phyloP scores from a whole-genome alignment of 2,113 vertebrate species.

The Myotis yumanensis region DNA sequence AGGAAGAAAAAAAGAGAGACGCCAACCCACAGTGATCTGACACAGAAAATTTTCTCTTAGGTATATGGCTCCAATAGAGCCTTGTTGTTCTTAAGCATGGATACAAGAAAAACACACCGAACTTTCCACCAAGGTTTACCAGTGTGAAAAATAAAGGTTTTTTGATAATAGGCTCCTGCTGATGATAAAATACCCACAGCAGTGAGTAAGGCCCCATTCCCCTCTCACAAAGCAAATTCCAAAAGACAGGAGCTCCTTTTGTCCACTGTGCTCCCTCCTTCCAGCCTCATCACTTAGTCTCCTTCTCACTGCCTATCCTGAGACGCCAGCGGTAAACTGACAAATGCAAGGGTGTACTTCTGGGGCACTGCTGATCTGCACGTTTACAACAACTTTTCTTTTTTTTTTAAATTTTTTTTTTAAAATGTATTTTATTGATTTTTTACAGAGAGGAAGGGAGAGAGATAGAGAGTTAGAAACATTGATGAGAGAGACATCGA shows the following conservation, averaged over 20 bases:
- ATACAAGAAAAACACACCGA: background rate
- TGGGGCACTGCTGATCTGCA: background rate
- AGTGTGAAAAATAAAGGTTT: constrained; percentile 7
- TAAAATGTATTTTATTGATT: too few species aligned
- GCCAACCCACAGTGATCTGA: background rate
- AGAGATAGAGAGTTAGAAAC: too few species aligned
- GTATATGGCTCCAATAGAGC: background rate
- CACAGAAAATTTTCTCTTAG: constrained; percentile 3
- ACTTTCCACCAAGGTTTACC: constrained; percentile 10
- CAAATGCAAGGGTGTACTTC: background rate
- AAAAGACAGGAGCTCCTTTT: background rate
- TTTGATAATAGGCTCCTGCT: background rate
- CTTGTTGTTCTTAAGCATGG: background rate
- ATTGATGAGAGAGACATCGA: too few species aligned
- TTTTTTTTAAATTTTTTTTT: too few species aligned
- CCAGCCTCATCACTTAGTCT: background rate
- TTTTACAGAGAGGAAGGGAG: too few species aligned
- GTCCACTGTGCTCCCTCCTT: background rate
- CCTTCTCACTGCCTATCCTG: background rate
- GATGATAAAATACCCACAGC: background rate
- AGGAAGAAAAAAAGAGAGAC: background rate
- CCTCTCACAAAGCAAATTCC: constrained; percentile 6
- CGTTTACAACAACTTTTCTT: background rate
- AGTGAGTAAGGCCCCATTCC: background rate
- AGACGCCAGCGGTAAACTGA: background rate